Percentiles rank a stretch among this genome's conserved stretches.
Evolutionary conservation across 2,113 vertebrate genomes (phyloP).

Genomic region (Pyxicephalus adspersus): DNA sequence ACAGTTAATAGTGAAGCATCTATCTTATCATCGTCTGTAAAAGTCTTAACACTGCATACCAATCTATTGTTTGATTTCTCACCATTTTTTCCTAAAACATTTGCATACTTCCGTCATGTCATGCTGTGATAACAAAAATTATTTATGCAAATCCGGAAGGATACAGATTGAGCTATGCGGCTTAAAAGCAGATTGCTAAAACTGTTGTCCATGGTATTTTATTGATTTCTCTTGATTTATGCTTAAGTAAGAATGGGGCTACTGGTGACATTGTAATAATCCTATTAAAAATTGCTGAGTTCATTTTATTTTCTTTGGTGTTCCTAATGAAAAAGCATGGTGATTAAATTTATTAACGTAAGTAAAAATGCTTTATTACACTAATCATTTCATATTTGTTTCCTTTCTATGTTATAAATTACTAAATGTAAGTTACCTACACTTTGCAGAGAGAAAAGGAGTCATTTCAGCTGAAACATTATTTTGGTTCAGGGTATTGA

Average conservation of each 20-base stretch:
- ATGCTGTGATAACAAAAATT: slow-evolving; percentile 44
- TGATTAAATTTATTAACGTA: background rate
- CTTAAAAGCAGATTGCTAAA: slow-evolving; percentile 7
- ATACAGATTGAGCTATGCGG: background rate
- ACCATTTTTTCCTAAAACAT: slow-evolving; percentile 13
- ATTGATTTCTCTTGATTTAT: background rate
- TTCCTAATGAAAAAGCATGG: background rate
- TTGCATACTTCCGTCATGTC: slow-evolving; percentile 36
- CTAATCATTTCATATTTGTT: too few species aligned
- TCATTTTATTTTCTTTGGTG: background rate
- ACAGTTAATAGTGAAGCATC: slow-evolving; percentile 1
- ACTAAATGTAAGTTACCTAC: too few species aligned
- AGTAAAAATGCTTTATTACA: too few species aligned
- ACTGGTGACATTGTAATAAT: background rate
- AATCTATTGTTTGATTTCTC: slow-evolving; percentile 41
- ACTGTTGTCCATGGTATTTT: background rate
- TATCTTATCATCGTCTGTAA: background rate
- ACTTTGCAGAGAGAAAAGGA: too few species aligned
- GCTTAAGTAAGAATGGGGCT: background rate
- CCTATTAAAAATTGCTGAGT: background rate
- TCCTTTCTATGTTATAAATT: too few species aligned
- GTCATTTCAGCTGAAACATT: too few species aligned
- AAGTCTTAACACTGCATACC: slow-evolving; percentile 26
- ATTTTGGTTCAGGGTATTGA: too few species aligned
- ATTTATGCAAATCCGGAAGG: slow-evolving; percentile 31